Evolutionary conservation across 2,113 vertebrate species (phyloP).

Genomic region (Excalfactoria chinensis): DNA sequence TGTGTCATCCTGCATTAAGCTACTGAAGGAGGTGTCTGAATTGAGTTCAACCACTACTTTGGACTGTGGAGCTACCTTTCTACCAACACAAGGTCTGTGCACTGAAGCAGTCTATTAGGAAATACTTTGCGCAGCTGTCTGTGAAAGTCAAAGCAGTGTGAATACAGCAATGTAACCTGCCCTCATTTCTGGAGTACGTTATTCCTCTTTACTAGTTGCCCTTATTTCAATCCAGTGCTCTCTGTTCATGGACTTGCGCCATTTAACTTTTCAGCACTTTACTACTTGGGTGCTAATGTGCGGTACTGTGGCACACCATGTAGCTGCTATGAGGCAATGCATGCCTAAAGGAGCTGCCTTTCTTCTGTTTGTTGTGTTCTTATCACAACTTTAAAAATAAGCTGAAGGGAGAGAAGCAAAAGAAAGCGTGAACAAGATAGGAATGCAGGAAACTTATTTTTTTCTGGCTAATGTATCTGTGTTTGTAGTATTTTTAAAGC

Average conservation of each 20-base stretch:
- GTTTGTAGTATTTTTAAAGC: background rate
- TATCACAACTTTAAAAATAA: slow-evolving; percentile 1
- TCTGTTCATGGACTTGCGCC: slow-evolving; percentile 69
- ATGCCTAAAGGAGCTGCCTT: background rate
- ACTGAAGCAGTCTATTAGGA: background rate
- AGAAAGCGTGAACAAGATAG: background rate
- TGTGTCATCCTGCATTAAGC: background rate
- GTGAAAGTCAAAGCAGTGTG: background rate
- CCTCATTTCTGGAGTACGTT: background rate
- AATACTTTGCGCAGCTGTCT: background rate
- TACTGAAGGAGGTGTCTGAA: background rate
- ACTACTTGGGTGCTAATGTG: slow-evolving; percentile 68
- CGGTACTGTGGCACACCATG: slow-evolving; percentile 74
- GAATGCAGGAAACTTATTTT: background rate
- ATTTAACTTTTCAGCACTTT: slow-evolving; percentile 77
- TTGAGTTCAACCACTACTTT: background rate
- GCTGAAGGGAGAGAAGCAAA: background rate
- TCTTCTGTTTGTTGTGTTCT: background rate
- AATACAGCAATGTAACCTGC: background rate
- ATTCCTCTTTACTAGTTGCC: background rate
- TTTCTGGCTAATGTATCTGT: background rate
- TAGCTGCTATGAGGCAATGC: background rate
- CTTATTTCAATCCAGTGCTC: slow-evolving; percentile 69
- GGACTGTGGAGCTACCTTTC: background rate
- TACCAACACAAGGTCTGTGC: background rate